A percentile compares a stretch with the other conserved stretches of the same genome.
Evolutionary conservation across 2,888 invertebrate genomes (phyloP).

Genomic region (Temnothorax unifasciatus): DNA sequence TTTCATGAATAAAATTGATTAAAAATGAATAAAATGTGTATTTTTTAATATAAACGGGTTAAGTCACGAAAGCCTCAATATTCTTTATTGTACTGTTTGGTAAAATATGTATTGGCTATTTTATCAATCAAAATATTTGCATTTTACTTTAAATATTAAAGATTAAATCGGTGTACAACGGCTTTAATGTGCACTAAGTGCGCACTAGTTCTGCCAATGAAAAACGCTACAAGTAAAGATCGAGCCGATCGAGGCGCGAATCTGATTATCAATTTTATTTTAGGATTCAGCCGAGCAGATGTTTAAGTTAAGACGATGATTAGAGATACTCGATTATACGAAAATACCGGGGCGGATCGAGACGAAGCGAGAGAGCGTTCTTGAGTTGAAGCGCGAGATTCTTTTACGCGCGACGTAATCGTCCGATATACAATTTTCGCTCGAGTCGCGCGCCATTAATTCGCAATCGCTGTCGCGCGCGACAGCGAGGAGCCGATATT

Average conservation of each 20-base stretch:
- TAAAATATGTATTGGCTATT: too few relatives aligned
- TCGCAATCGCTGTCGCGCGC: conserved; percentile 4
- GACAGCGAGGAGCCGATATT: background rate
- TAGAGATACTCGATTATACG: background rate
- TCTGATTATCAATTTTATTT: background rate
- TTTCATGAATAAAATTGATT: too few relatives aligned
- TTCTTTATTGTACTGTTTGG: too few relatives aligned
- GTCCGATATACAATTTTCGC: background rate
- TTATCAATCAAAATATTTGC: too few relatives aligned
- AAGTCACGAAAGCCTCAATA: too few relatives aligned
- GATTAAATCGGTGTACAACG: too few relatives aligned
- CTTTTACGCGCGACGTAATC: background rate
- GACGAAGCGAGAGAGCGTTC: background rate
- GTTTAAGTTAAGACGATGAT: background rate
- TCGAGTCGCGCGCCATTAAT: background rate
- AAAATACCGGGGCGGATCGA: background rate
- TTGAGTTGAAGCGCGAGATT: background rate
- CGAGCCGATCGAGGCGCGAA: background rate
- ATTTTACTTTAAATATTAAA: too few relatives aligned
- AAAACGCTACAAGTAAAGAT: too few relatives aligned
- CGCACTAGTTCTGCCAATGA: too few relatives aligned
- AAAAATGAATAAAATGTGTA: too few relatives aligned
- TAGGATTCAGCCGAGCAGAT: background rate
- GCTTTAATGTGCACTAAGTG: too few relatives aligned
- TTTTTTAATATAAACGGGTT: too few relatives aligned